phyloP scores from a whole-genome alignment of 2,888 invertebrate genomes.

The Hedychridium roseum region DNA sequence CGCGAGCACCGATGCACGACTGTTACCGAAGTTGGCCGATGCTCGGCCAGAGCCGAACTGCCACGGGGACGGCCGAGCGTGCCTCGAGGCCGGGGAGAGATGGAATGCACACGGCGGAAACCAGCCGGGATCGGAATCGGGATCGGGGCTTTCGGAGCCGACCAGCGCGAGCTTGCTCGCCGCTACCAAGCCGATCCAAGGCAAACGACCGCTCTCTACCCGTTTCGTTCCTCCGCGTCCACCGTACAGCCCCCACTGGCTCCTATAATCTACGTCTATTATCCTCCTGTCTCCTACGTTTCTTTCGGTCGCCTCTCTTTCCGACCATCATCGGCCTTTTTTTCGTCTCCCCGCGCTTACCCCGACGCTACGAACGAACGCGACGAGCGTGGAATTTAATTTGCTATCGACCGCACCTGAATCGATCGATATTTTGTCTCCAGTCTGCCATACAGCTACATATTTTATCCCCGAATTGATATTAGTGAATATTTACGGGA shows the following conservation, averaged over 20 bases:
- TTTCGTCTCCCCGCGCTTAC: no score
- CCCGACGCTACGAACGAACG: no score
- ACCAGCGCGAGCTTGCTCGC: conserved; percentile 38
- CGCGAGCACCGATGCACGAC: conserved; percentile 55
- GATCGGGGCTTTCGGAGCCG: conserved; percentile 51
- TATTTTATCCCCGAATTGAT: no score
- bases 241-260: conserved; percentile 20
- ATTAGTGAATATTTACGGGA: no score
- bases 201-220: conserved; percentile 60
- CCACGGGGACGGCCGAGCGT: conserved; percentile 22
- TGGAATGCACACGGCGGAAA: conserved; percentile 61
- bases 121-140: conserved; percentile 59
- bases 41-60: conserved; percentile 26
- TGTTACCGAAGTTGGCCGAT: conserved; percentile 46
- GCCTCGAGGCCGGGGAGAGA: conserved; percentile 27
- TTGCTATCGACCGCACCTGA: no score
- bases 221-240: conserved; percentile 42
- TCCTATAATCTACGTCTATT: conserved; percentile 45
- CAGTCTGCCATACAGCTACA: no score
- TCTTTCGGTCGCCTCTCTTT: no score
- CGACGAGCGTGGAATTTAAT: no score
- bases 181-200: conserved; percentile 59
- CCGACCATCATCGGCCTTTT: no score
- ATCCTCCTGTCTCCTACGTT: conserved; percentile 27
- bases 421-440: no score